Conservation (phyloP, 2,797 vertebrate genomes). For the Lepus townsendii region DNA sequence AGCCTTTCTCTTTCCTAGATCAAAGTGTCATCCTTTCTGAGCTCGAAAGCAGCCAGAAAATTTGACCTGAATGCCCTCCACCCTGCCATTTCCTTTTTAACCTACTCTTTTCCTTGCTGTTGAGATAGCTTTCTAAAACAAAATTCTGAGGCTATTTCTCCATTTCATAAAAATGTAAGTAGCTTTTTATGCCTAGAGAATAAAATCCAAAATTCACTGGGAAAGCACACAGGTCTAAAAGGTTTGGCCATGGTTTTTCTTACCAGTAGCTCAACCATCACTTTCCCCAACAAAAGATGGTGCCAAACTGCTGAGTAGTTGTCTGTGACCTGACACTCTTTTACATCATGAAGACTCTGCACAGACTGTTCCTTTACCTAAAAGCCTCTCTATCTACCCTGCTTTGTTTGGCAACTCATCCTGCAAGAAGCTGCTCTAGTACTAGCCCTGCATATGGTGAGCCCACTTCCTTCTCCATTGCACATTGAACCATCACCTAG, state of each 20-base stretch:
- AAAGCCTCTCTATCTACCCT: not conserved
- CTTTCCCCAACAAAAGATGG: conserved; percentile 7
- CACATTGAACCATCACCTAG: not conserved
- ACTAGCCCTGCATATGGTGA: not conserved
- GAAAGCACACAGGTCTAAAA: not conserved
- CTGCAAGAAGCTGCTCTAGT: not conserved
- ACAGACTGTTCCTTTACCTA: not conserved
- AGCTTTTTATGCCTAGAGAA: not conserved
- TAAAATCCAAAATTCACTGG: not conserved
- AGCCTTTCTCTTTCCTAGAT: not conserved
- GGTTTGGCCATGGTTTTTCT: not conserved
- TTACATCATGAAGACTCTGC: not conserved
- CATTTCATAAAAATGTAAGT: not conserved
- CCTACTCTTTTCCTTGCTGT: not conserved
- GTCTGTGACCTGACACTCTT: conserved; percentile 11
- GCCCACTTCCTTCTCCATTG: not conserved
- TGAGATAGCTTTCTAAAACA: not conserved
- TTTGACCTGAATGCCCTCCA: not conserved
- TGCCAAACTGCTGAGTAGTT: not conserved
- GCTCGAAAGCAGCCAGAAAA: not conserved
- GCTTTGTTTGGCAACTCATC: not conserved
- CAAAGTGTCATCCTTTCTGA: not conserved
- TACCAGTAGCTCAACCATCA: not conserved
- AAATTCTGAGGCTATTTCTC: not conserved
- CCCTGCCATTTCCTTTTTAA: not conserved